Evolutionary conservation across 1,140 invertebrate genomes (phyloP).

Genomic region (Drosophila albomicans): DNA sequence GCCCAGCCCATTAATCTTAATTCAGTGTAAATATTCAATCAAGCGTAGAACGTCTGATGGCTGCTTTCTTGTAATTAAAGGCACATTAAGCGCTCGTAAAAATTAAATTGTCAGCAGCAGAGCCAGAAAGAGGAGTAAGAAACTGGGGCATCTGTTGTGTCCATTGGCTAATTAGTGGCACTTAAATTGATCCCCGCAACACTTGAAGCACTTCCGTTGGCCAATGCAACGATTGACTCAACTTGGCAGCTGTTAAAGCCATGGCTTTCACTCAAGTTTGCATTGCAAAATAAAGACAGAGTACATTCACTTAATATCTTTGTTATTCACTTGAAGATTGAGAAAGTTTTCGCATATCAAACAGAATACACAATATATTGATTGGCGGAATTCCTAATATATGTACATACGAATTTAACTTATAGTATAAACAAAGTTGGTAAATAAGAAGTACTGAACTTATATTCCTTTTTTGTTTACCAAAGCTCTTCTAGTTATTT

Average conservation of each 20-base stretch:
- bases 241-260: slow-evolving; percentile 10
- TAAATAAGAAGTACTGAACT: slow-evolving; percentile 4
- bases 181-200: slow-evolving; percentile 15
- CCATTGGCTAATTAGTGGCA: slow-evolving; percentile 41
- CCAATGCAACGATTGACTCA: slow-evolving; percentile 49
- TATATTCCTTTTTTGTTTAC: slow-evolving; percentile 10
- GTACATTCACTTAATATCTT: slow-evolving; percentile 12
- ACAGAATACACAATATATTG: slow-evolving; percentile 3
- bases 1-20: slow-evolving; percentile 68
- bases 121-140: background rate
- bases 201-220: slow-evolving; percentile 34
- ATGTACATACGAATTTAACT: background rate
- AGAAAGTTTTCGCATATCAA: slow-evolving; percentile 20
- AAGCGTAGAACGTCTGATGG: slow-evolving; percentile 46
- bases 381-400: slow-evolving; percentile 10
- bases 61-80: slow-evolving; percentile 67
- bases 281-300: background rate
- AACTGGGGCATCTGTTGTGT: slow-evolving; percentile 18
- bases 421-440: slow-evolving; percentile 21
- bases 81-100: slow-evolving; percentile 75
- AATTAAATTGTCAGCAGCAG: slow-evolving; percentile 70
- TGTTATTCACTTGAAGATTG: slow-evolving; percentile 6
- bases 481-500: slow-evolving; percentile 3
- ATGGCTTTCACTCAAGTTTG: background rate
- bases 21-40: slow-evolving; percentile 76